Base-by-base conservation (phyloP, 1,140 invertebrate genomes). In the Heliconius himera region DNA sequence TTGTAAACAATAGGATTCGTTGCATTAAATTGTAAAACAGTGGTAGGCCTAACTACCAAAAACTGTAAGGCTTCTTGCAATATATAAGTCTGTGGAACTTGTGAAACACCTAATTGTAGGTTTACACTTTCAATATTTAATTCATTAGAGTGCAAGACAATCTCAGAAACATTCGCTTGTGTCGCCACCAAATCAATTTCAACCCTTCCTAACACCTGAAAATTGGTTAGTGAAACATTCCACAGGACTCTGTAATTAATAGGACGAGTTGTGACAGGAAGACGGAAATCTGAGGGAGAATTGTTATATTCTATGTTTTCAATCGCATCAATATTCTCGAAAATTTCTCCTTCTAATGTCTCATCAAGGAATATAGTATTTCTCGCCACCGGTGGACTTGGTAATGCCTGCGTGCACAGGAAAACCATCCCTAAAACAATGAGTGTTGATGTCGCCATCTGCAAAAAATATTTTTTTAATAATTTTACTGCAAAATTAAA, bases 61-160 rank as follows among this genome's bases (percentile, higher is more conserved):
- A 90, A 91, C 1, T 94, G 84, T 9, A 86, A 83, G 26, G 87
- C 82, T 9, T 73, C 83, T 9, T 73, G 0, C 22, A 87, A 73
- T 22, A 81, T 13, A 51, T 77, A 66, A 4, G 77, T 84, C 0
- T 51, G 73, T 20, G 83, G 51, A 16, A 89, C 78, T 0, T 41
- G 8, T 4, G 76, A 70, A n/a, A 18, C 78, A 81, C 87, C 94
- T 26, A 92, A 84, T 8, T 49, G 85, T 8, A 96, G 82, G 13
- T 73, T 72, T 6, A 91, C 70, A 13, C 76, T 78, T 8, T 13
- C 78, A 22, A 96, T 95, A 0, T 87, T 89, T 29, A 97, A 80
- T 49, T 95, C 94, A 51, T 96, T 95, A 0, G 95, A 90, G 81
- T 98, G 97, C 0, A 98, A 85, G 0, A 96, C 95, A 22, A 98